Percentiles rank a stretch among this genome's conserved stretches.
phyloP scores from a whole-genome alignment of 2,113 vertebrate genomes.

The Centrocercus urophasianus region DNA sequence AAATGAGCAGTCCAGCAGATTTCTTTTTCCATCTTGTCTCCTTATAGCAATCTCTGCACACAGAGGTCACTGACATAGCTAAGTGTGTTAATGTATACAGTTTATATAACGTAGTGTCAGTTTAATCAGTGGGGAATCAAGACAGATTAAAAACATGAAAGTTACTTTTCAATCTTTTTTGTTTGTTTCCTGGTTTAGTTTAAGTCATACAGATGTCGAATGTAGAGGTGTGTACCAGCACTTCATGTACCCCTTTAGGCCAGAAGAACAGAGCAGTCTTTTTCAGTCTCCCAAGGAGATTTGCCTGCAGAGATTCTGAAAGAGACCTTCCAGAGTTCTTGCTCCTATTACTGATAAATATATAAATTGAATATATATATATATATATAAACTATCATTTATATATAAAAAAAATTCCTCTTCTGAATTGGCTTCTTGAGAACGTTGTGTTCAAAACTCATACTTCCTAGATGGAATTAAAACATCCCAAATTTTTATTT shows the following conservation, averaged over 20 bases:
- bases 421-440: not conserved
- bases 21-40: not conserved
- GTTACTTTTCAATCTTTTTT: not conserved
- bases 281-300: not conserved
- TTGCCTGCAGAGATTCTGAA: not conserved
- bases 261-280: not conserved
- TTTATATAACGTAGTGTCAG: not conserved
- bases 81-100: not conserved
- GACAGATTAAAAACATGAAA: not conserved
- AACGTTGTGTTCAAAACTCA: not conserved
- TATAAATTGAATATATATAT: not conserved
- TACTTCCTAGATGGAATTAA: not conserved
- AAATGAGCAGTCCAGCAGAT: not conserved
- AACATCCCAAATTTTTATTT: not conserved
- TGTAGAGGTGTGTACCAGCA: not conserved
- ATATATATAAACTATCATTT: not conserved
- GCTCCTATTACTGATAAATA: not conserved
- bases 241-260: not conserved
- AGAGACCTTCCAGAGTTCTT: not conserved
- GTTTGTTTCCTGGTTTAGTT: not conserved
- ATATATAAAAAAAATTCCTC: not conserved
- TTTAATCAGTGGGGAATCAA: not conserved
- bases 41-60: not conserved
- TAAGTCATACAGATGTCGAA: not conserved
- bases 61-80: not conserved